Evolutionary conservation across 2,888 invertebrate species (phyloP), one percentile per base, ranked within the genome.

Genomic region (Troides oblongomaculatus): DNA sequence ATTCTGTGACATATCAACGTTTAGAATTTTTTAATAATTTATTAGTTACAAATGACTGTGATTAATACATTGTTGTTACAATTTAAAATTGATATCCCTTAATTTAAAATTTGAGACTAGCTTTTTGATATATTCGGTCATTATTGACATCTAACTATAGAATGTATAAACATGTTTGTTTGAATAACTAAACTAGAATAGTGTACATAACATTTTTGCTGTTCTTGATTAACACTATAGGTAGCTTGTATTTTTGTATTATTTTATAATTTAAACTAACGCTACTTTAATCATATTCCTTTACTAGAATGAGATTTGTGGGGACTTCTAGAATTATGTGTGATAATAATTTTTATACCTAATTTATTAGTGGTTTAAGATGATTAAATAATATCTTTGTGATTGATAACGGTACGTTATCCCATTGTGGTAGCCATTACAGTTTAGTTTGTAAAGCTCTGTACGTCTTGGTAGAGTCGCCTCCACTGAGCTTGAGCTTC

Each of bases 61-160:
- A 50, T 50, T 50, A 50, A 50, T 18, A 50, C 17, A 50, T 50
- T 50, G 18, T 50, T 17, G 14, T 50, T 17, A 50, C 14, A 14
- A 50, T 17, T 50, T 14, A 50, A 50, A 50, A 39, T 10, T 10
- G 39, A 21, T 6, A 57, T 43, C 30, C 17, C 23, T 62, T 39
- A 62, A 60, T 60, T 63, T 60, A 68, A 69, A 75, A 80, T 83
- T 88, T 91, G 92, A 92, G 92, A 92, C 92, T 92, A 92, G 92
- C 91, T 86, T 86, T 89, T 90, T 89, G 79, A 83, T 79, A 77
- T 74, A 79, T 79, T 82, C 86, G 89, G 89, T 88, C 85, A 77
- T 74, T 73, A 71, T 64, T 63, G 62, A 66, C 66, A 69, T 62
- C 14, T 62, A 50, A 66, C 30, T 23, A 21, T 39, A 46, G 71